Evolutionary conservation across 2,888 invertebrate species (phyloP).

Genomic region (Temnothorax rugatulus): DNA sequence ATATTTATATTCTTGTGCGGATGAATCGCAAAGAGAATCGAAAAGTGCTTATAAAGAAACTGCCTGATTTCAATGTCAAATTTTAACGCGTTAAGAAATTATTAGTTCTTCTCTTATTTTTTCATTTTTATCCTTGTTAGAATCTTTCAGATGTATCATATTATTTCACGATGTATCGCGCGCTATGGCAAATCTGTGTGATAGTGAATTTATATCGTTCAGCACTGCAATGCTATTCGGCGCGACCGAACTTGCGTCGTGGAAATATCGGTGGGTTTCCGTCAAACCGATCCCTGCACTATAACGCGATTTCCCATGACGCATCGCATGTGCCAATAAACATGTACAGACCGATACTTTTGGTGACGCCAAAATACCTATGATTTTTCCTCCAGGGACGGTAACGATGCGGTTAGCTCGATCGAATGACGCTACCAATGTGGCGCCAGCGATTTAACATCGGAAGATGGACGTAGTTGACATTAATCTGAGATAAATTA

Average conservation of each 20-base stretch:
- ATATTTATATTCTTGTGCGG: not conserved
- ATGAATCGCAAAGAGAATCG: not conserved
- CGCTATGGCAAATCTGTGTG: not conserved
- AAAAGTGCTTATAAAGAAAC: not conserved
- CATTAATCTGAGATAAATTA: constrained; percentile 52
- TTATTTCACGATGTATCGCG: not conserved
- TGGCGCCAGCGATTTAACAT: constrained; percentile 20
- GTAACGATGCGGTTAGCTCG: constrained; percentile 50
- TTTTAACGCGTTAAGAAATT: not conserved
- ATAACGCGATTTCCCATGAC: constrained; percentile 69
- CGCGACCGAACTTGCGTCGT: constrained; percentile 67
- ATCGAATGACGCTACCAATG: constrained; percentile 28
- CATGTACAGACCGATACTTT: constrained; percentile 72
- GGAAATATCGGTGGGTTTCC: constrained; percentile 69
- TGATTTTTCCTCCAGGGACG: constrained; percentile 70
- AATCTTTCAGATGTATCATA: not conserved
- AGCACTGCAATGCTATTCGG: constrained; percentile 32
- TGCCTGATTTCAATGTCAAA: not conserved
- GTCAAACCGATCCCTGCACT: constrained; percentile 66
- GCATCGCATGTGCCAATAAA: constrained; percentile 72
- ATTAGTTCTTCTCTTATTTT: constrained; percentile 7
- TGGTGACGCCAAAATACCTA: constrained; percentile 73
- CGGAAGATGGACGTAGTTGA: constrained; percentile 42
- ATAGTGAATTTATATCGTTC: constrained; percentile 24
- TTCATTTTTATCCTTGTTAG: not conserved